A percentile compares a stretch with the other conserved stretches of the same genome.
phyloP scores from a whole-genome alignment of 30 jellyfish, hydroid and myxozoan genomes.

The Aurelia sp. region DNA sequence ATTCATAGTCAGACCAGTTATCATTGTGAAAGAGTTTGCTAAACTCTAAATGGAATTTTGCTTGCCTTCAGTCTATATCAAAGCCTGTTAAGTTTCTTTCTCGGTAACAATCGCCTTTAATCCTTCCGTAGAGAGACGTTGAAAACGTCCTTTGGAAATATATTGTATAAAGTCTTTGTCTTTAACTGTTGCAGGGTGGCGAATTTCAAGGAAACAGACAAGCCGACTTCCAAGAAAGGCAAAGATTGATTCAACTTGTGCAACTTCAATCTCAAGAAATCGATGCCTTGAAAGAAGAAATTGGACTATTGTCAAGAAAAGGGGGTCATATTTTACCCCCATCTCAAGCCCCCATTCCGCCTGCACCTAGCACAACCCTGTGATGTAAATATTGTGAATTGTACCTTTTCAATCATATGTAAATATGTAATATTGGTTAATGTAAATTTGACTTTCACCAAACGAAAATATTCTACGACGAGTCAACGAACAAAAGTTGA shows the following conservation, averaged over 20 bases:
- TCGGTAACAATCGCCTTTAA: too few species aligned
- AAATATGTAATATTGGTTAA: too few species aligned
- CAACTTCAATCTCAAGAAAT: conserved; percentile 94
- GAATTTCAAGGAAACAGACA: conserved; percentile 88
- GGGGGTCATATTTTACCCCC: conserved; percentile 98
- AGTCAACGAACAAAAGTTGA: too few species aligned
- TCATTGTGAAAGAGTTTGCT: too few species aligned
- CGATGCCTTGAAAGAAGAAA: conserved; percentile 88
- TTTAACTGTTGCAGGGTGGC: conserved; percentile 69
- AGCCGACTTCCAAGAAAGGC: conserved; percentile 88
- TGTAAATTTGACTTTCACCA: too few species aligned
- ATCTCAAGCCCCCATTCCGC: conserved; percentile 68
- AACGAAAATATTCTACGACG: too few species aligned
- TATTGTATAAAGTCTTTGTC: neutral
- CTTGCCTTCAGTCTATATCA: too few species aligned
- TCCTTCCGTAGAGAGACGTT: too few species aligned
- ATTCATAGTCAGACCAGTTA: too few species aligned
- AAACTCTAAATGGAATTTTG: too few species aligned
- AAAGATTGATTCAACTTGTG: conserved; percentile 79
- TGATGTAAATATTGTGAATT: too few species aligned
- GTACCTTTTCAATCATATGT: neutral
- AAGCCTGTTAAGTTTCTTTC: too few species aligned
- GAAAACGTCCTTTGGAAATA: neutral
- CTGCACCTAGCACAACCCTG: conserved; percentile 30
- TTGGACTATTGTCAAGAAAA: conserved; percentile 78